phyloP scores from a whole-genome alignment of 2,888 invertebrate species.

The Harpalus rufipes region DNA sequence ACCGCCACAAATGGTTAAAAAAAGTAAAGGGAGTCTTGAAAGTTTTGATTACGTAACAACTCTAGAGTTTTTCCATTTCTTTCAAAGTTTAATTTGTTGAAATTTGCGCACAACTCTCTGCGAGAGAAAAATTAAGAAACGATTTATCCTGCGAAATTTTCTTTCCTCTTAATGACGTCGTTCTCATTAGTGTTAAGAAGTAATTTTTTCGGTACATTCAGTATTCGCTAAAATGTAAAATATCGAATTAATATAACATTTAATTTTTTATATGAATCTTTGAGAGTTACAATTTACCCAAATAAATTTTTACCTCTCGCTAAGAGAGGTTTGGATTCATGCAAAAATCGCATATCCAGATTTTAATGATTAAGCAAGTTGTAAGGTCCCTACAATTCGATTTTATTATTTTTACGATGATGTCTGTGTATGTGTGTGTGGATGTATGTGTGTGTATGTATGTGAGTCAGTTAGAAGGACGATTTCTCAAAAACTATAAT shows the following conservation, averaged over 20 bases:
- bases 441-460: no score
- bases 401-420: no score
- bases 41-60: slow-evolving; percentile 59
- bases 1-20: slow-evolving; percentile 51
- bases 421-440: no score
- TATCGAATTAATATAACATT: not conserved
- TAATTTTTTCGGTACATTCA: slow-evolving; percentile 34
- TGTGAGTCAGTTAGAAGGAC: no score
- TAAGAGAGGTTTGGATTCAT: no score
- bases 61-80: slow-evolving; percentile 46
- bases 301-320: no score
- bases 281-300: no score
- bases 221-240: slow-evolving; percentile 27
- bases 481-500: no score
- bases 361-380: no score
- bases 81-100: slow-evolving; percentile 57
- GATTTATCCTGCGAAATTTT: slow-evolving; percentile 43
- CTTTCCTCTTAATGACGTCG: slow-evolving; percentile 20
- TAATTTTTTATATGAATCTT: no score
- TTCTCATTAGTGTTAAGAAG: slow-evolving; percentile 38
- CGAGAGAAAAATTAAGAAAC: slow-evolving; percentile 52
- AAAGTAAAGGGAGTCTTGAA: slow-evolving; percentile 38
- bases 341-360: no score
- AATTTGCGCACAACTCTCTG: slow-evolving; percentile 49
- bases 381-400: no score